Evolutionary conservation across 2,113 vertebrate genomes (phyloP).

Genomic region (Alaudala cheleensis): DNA sequence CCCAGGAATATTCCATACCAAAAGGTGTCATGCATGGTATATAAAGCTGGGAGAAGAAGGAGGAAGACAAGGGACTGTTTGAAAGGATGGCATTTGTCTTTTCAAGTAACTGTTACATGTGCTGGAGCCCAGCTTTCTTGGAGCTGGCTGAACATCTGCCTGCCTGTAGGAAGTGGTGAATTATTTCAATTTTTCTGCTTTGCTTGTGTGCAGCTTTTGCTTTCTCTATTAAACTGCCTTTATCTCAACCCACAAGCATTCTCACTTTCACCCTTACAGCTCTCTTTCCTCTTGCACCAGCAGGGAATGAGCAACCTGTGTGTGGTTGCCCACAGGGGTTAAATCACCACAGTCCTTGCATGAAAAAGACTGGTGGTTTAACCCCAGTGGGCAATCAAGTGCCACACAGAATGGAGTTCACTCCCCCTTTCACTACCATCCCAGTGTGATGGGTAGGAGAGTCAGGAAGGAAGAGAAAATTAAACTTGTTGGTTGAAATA

Average conservation of each 20-base stretch:
- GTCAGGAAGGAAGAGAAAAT: neutral
- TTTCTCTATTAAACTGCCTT: neutral
- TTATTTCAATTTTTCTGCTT: neutral
- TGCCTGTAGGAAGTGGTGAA: neutral
- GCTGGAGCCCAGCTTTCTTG: neutral
- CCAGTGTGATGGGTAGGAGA: neutral
- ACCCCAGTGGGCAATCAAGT: neutral
- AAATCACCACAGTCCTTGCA: neutral
- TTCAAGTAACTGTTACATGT: no score
- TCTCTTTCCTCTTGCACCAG: neutral
- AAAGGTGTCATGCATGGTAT: neutral
- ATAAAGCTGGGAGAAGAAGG: neutral
- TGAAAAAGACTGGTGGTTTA: neutral
- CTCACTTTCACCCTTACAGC: neutral
- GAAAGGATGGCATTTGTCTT: neutral
- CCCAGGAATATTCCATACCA: neutral
- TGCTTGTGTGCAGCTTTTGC: neutral
- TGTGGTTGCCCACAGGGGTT: neutral
- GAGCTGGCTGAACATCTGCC: neutral
- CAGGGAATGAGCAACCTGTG: neutral
- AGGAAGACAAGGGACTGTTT: neutral
- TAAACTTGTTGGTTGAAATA: neutral
- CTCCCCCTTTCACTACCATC: neutral
- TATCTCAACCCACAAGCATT: neutral
- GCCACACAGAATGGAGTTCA: neutral